Percentiles rank a stretch among this genome's conserved stretches.
These are phyloP conservation scores for Euwallacea similis DNA, from an alignment of 1,140 invertebrate species.

Conservation along the genomic window DNA sequence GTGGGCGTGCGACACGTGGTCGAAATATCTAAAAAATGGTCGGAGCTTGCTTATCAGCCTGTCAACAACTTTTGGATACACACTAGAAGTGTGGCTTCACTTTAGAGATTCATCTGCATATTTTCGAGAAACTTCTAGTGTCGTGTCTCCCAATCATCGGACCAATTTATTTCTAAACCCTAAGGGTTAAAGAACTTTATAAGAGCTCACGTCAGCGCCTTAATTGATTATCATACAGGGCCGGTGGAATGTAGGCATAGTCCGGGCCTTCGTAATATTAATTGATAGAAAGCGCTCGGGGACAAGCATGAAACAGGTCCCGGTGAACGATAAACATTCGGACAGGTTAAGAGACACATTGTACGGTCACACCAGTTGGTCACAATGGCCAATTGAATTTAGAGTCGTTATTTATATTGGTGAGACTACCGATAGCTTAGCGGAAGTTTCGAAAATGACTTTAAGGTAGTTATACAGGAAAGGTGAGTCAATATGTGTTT, in stretches of 20 bases:
- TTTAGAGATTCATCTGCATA: too few species aligned
- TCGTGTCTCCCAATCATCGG: not conserved
- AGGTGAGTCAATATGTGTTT: too few species aligned
- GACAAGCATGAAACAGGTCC: constrained; percentile 24
- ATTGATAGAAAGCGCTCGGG: constrained; percentile 34
- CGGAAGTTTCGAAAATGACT: too few species aligned
- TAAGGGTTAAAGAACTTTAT: constrained; percentile 28
- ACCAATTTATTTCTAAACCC: constrained; percentile 13
- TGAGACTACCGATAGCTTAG: too few species aligned
- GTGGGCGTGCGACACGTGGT: too few species aligned
- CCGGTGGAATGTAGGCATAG: constrained; percentile 34
- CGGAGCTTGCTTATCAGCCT: too few species aligned
- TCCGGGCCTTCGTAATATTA: constrained; percentile 25
- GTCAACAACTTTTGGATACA: too few species aligned
- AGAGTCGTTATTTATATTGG: not conserved
- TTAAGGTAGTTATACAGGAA: too few species aligned
- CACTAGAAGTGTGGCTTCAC: too few species aligned
- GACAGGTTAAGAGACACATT: constrained; percentile 33
- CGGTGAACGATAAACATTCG: constrained; percentile 32
- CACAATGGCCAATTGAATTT: constrained; percentile 20
- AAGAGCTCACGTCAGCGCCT: constrained; percentile 15
- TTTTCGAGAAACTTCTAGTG: too few species aligned
- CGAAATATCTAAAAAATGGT: too few species aligned
- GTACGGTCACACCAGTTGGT: constrained; percentile 27
- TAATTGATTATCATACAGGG: constrained; percentile 36